Conservation (phyloP, 2,888 invertebrate species). For the Leucoma salicis region DNA sequence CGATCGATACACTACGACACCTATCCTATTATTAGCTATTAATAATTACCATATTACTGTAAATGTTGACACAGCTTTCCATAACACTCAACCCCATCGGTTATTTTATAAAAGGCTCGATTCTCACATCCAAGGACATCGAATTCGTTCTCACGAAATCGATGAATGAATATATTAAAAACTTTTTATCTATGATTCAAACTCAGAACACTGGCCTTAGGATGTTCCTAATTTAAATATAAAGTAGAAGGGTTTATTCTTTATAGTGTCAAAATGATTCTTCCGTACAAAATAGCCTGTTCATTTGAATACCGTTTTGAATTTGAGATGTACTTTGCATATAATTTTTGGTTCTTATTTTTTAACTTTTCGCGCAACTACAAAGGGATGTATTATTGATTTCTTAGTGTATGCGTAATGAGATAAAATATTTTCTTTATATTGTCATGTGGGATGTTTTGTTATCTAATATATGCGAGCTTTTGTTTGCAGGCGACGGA, state of each 20-base stretch:
- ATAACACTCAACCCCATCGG: conserved; percentile 71
- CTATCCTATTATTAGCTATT: conserved; percentile 37
- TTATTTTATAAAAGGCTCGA: conserved; percentile 62
- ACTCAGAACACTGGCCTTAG: conserved; percentile 60
- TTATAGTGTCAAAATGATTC: conserved; percentile 79
- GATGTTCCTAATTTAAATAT: conserved; percentile 71
- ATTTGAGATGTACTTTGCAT: conserved; percentile 70
- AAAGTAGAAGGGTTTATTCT: conserved; percentile 71
- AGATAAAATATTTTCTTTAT: conserved; percentile 77
- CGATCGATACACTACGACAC: conserved; percentile 42
- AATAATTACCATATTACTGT: conserved; percentile 66
- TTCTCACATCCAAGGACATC: conserved; percentile 34
- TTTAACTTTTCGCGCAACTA: conserved; percentile 65
- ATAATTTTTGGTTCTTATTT: conserved; percentile 43
- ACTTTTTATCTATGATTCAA: conserved; percentile 61
- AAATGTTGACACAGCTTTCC: conserved; percentile 78
- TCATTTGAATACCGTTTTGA: conserved; percentile 73
- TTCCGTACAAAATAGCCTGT: conserved; percentile 64
- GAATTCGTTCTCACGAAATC: conserved; percentile 49
- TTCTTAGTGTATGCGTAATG: conserved; percentile 61
- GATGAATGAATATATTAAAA: conserved; percentile 76
- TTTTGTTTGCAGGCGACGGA: conserved; percentile 51
- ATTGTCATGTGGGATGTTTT: conserved; percentile 70
- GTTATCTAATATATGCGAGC: conserved; percentile 53
- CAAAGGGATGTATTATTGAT: conserved; percentile 50